Evolutionary conservation across 2,888 invertebrate genomes (phyloP).

Genomic region (Oegoconia quadripuncta): DNA sequence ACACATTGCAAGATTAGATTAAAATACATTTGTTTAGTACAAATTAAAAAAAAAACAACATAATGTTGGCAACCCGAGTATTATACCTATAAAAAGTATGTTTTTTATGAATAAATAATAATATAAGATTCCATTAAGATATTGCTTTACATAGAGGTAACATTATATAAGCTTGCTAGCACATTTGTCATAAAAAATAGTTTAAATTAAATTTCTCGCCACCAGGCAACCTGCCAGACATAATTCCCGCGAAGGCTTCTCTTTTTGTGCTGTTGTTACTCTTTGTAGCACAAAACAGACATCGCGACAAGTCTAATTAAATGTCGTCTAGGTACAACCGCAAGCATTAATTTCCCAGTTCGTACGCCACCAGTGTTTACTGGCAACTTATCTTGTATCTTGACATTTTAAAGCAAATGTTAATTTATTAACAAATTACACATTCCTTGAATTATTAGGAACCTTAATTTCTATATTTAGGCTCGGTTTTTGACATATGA

Average conservation of each 20-base stretch:
- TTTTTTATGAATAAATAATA: no score
- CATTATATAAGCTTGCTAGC: no score
- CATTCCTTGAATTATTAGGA: not conserved
- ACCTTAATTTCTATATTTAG: no score
- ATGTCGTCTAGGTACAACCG: constrained; percentile 32
- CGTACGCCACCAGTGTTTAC: constrained; percentile 1
- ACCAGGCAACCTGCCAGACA: not conserved
- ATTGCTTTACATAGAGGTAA: no score
- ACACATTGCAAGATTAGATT: no score
- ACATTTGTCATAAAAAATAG: constrained; percentile 6
- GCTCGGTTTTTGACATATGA: no score
- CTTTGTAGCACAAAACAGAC: constrained; percentile 27
- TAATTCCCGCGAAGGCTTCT: constrained; percentile 1
- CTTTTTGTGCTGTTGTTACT: constrained; percentile 17
- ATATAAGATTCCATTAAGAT: no score
- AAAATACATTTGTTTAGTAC: no score
- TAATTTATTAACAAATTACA: no score
- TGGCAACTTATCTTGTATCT: not conserved
- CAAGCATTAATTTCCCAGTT: constrained; percentile 22
- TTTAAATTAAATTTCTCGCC: constrained; percentile 8
- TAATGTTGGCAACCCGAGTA: no score
- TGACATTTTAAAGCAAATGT: not conserved
- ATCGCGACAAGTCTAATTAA: constrained; percentile 37
- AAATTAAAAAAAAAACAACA: no score
- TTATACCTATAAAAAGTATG: no score